A percentile compares a stretch with the other conserved stretches of the same genome.
Conservation (phyloP, 2,888 invertebrate genomes). For the Tanytarsus gracilentus region DNA sequence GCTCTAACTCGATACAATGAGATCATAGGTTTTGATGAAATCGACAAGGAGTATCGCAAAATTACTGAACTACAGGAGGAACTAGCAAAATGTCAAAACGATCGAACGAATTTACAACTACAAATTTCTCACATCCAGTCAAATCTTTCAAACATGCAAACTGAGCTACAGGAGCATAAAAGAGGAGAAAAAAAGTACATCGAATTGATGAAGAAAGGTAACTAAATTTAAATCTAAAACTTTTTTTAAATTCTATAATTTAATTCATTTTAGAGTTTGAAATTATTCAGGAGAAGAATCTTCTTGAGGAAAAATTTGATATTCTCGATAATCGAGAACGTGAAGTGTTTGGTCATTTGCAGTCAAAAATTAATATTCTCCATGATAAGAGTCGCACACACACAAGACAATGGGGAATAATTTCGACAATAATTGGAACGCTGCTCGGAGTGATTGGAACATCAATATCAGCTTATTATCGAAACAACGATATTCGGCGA, state of each 20-base stretch:
- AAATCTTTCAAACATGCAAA: not conserved
- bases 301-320: not conserved
- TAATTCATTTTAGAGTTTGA: constrained; percentile 8
- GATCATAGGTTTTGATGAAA: constrained; percentile 17
- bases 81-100: constrained; percentile 1
- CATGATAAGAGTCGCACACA: constrained; percentile 13
- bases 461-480: constrained; percentile 12
- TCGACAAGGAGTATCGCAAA: not conserved
- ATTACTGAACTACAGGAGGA: constrained; percentile 2
- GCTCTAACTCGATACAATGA: not conserved
- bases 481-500: constrained; percentile 21
- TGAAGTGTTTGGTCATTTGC: constrained; percentile 15
- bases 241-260: not conserved
- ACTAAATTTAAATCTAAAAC: not conserved
- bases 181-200: constrained; percentile 7
- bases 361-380: constrained; percentile 17
- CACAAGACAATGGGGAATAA: constrained; percentile 22
- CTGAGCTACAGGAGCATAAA: constrained; percentile 5
- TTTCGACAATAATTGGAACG: constrained; percentile 12
- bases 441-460: constrained; percentile 7
- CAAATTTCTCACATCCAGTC: not conserved
- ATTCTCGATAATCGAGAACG: constrained; percentile 10
- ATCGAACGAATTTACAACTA: not conserved
- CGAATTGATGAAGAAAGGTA: not conserved
- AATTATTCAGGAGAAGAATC: not conserved